Evolutionary conservation across 2,113 vertebrate genomes (phyloP).

Genomic region (Paracanthobrama guichenoti): DNA sequence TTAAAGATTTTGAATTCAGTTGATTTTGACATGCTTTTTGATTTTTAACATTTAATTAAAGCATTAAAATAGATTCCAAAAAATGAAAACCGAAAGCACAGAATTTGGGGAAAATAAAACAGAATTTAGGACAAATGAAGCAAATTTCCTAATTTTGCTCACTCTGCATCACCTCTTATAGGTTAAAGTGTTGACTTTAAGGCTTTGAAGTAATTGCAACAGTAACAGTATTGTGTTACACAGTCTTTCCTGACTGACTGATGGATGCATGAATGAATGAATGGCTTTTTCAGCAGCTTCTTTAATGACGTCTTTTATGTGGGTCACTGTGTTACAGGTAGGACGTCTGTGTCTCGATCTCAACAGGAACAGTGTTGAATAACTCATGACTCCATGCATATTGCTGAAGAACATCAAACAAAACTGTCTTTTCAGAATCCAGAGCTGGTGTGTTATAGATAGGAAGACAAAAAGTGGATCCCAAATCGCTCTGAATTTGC

Average conservation of each 20-base stretch:
- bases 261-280: slow-evolving; percentile 29
- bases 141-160: not conserved
- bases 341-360: not conserved
- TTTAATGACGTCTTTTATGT: slow-evolving; percentile 2
- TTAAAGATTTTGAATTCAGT: not conserved
- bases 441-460: not conserved
- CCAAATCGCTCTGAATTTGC: slow-evolving; percentile 24
- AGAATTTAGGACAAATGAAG: not conserved
- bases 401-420: not conserved
- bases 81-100: not conserved
- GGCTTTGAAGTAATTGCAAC: slow-evolving; percentile 35
- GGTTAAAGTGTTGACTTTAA: not conserved
- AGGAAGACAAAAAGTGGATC: not conserved
- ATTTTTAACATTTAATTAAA: not conserved
- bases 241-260: not conserved
- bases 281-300: slow-evolving; percentile 1
- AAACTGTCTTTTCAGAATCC: not conserved
- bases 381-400: not conserved
- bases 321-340: not conserved
- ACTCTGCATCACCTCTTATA: too few species aligned
- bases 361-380: not conserved
- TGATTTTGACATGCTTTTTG: not conserved
- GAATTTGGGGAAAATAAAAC: not conserved
- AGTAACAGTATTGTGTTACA: slow-evolving; percentile 31
- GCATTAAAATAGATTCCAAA: not conserved